Evolutionary conservation across 2,888 invertebrate species (phyloP).

Genomic region (Pilophorus perplexus): DNA sequence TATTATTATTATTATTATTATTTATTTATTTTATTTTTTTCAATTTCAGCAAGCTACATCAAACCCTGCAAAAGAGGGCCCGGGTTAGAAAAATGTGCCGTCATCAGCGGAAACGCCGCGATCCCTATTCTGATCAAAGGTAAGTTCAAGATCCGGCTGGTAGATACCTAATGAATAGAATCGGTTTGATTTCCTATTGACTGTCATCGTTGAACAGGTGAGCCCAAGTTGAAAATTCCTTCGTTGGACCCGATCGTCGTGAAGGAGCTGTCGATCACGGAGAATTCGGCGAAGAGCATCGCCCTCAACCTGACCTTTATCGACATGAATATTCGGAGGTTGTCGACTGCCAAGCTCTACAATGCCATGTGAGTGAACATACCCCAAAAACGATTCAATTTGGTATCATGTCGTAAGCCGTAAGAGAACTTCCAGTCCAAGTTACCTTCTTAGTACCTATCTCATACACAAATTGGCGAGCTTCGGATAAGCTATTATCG

Average conservation of each 20-base stretch:
- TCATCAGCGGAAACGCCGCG: conserved; percentile 38
- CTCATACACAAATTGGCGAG: too few relatives aligned
- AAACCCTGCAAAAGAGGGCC: conserved; percentile 44
- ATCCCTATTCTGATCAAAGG: conserved; percentile 43
- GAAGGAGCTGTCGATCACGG: conserved; percentile 35
- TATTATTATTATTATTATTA: too few relatives aligned
- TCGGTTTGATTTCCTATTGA: too few relatives aligned
- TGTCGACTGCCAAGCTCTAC: conserved; percentile 10
- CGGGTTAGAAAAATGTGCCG: conserved; percentile 39
- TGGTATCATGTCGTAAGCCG: too few relatives aligned
- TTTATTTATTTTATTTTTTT: too few relatives aligned
- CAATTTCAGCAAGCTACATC: conserved; percentile 43
- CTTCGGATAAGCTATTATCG: too few relatives aligned
- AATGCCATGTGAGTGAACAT: conserved; percentile 14
- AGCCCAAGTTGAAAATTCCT: conserved; percentile 43
- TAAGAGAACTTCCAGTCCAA: too few relatives aligned
- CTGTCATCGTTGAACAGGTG: conserved; percentile 29
- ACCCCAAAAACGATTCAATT: too few relatives aligned
- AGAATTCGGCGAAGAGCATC: conserved; percentile 32
- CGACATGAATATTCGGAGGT: conserved; percentile 38
- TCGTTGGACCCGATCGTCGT: conserved; percentile 43
- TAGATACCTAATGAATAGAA: too few relatives aligned
- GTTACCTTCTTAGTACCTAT: too few relatives aligned
- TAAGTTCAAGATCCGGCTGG: too few relatives aligned
- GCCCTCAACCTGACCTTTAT: conserved; percentile 42